Evolutionary conservation across 2,113 vertebrate species (phyloP).

Genomic region (Cyprinodon variegatus): DNA sequence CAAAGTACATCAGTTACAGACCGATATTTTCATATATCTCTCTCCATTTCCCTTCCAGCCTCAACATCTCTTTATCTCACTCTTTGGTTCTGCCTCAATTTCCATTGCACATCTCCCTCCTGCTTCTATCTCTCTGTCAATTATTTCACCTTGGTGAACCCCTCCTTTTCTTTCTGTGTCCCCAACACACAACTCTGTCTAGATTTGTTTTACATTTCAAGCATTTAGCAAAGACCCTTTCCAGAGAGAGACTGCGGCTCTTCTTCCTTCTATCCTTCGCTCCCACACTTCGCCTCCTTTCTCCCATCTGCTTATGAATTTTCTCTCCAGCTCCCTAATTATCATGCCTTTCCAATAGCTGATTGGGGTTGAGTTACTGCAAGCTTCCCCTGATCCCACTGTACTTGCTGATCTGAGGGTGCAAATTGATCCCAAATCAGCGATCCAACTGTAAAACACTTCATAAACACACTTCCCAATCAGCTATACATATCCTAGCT

Average conservation of each 20-base stretch:
- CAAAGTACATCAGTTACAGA: constrained; percentile 36
- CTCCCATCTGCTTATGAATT: constrained; percentile 66
- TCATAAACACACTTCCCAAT: constrained; percentile 48
- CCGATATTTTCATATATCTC: constrained; percentile 37
- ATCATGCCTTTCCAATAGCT: constrained; percentile 51
- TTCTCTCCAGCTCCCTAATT: constrained; percentile 64
- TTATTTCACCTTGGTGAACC: constrained; percentile 1
- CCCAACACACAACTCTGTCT: not conserved
- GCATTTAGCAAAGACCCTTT: constrained; percentile 45
- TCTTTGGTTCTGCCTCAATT: constrained; percentile 19
- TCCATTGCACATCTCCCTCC: constrained; percentile 4
- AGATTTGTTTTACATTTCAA: constrained; percentile 45
- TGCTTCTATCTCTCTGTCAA: not conserved
- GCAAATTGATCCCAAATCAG: constrained; percentile 58
- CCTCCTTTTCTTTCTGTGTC: not conserved
- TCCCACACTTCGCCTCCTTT: constrained; percentile 46
- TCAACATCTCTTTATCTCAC: constrained; percentile 23
- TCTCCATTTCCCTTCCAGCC: constrained; percentile 2
- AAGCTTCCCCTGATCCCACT: constrained; percentile 58
- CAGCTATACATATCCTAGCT: constrained; percentile 27
- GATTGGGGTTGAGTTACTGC: constrained; percentile 64
- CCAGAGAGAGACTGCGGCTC: constrained; percentile 40
- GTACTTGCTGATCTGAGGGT: constrained; percentile 45
- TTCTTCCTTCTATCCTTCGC: constrained; percentile 34
- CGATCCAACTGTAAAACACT: constrained; percentile 25